phyloP scores from a whole-genome alignment of 1,140 invertebrate species.

The Cotesia glomerata region DNA sequence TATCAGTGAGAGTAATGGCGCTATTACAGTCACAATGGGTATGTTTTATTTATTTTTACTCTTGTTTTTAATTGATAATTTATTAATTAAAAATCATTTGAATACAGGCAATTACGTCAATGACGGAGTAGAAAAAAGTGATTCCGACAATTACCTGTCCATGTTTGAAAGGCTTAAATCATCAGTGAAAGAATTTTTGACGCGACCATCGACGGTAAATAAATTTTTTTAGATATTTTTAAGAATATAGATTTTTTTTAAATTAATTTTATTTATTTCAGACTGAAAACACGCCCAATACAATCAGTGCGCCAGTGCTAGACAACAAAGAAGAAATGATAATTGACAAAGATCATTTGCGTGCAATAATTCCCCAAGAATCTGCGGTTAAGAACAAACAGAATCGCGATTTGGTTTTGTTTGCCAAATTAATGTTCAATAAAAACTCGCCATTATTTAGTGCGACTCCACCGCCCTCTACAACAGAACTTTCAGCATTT shows the following conservation, averaged over 20 bases:
- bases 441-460: background rate
- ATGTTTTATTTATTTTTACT: slow-evolving; percentile 12
- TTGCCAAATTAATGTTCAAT: background rate
- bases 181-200: slow-evolving; percentile 57
- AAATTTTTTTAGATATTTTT: background rate
- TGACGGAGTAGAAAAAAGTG: slow-evolving; percentile 54
- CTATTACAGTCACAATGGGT: slow-evolving; percentile 53
- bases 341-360: slow-evolving; percentile 27
- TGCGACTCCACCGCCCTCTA: background rate
- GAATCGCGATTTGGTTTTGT: background rate
- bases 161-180: slow-evolving; percentile 59
- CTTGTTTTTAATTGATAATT: slow-evolving; percentile 7
- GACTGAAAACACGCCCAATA: slow-evolving; percentile 2
- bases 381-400: slow-evolving; percentile 40
- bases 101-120: slow-evolving; percentile 49
- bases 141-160: slow-evolving; percentile 52
- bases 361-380: slow-evolving; percentile 41
- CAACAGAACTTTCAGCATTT: slow-evolving; percentile 22
- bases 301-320: background rate
- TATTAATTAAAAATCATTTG: slow-evolving; percentile 13
- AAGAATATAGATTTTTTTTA: background rate
- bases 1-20: slow-evolving; percentile 47
- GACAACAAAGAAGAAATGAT: background rate
- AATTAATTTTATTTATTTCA: background rate
- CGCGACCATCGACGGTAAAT: slow-evolving; percentile 38